phyloP scores from a whole-genome alignment of 1,140 invertebrate species.

The Grapholita molesta region DNA sequence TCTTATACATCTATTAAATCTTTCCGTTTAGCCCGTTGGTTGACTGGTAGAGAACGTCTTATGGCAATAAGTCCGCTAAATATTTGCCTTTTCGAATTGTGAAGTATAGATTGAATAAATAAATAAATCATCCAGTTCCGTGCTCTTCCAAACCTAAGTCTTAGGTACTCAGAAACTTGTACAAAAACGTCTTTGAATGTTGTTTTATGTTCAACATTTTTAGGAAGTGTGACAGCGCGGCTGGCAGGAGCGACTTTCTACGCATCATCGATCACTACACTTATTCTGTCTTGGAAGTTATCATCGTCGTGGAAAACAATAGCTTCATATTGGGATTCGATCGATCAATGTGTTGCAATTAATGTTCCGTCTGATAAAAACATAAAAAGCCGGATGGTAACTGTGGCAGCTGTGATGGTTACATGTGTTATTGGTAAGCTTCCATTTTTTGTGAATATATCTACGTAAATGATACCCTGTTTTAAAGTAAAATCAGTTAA shows the following conservation, averaged over 20 bases:
- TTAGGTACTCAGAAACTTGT: no score
- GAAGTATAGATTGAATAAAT: no score
- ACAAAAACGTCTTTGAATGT: no score
- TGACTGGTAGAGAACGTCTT: no score
- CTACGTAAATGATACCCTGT: background rate
- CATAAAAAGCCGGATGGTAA: slow-evolving; percentile 35
- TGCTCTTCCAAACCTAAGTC: no score
- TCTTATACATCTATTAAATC: no score
- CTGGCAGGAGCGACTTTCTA: slow-evolving; percentile 56
- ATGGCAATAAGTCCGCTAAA: no score
- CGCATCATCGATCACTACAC: slow-evolving; percentile 32
- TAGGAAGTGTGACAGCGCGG: slow-evolving; percentile 50
- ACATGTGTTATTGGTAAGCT: slow-evolving; percentile 36
- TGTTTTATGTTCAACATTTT: background rate
- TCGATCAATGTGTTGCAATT: slow-evolving; percentile 35
- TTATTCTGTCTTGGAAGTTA: slow-evolving; percentile 41
- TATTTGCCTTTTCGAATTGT: no score
- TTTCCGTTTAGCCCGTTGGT: no score
- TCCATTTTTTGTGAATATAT: background rate
- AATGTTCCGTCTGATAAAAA: slow-evolving; percentile 35
- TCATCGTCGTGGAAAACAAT: slow-evolving; percentile 36
- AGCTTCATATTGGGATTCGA: slow-evolving; percentile 35
- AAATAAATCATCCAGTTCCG: no score
- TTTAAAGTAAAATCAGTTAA: no score
- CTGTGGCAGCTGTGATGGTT: slow-evolving; percentile 27